phyloP scores from a whole-genome alignment of 2,797 vertebrate species.

The Cebuella pygmaea region DNA sequence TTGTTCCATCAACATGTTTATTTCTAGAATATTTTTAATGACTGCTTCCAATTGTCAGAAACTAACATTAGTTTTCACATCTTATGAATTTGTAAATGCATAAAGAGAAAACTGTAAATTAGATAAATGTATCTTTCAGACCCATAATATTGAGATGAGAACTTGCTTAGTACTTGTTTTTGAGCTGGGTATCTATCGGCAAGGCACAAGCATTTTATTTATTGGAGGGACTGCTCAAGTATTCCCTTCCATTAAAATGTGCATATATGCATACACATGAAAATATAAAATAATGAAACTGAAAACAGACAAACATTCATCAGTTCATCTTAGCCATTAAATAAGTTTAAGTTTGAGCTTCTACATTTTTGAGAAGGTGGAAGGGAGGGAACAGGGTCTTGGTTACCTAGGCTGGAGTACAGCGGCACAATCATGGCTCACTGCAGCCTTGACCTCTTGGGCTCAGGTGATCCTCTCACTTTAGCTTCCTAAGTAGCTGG shows the following conservation, averaged over 20 bases:
- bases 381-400: not conserved
- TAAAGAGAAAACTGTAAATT: not conserved
- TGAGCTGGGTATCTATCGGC: not conserved
- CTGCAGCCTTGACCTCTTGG: not conserved
- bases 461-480: not conserved
- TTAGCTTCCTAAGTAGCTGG: not conserved
- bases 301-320: not conserved
- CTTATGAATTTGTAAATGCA: not conserved
- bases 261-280: not conserved
- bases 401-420: not conserved
- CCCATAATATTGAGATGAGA: not conserved
- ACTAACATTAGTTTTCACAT: not conserved
- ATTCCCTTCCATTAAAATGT: constrained; percentile 18
- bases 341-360: not conserved
- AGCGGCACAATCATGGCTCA: not conserved
- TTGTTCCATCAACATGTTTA: not conserved
- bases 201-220: not conserved
- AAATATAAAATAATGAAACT: not conserved
- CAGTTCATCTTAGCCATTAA: not conserved
- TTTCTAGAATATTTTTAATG: constrained; percentile 21
- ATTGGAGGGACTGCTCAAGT: not conserved
- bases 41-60: not conserved
- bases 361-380: not conserved
- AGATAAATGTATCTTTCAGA: not conserved
- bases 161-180: not conserved